Base-by-base conservation (phyloP, 2,113 vertebrate species). In the Grus americana region DNA sequence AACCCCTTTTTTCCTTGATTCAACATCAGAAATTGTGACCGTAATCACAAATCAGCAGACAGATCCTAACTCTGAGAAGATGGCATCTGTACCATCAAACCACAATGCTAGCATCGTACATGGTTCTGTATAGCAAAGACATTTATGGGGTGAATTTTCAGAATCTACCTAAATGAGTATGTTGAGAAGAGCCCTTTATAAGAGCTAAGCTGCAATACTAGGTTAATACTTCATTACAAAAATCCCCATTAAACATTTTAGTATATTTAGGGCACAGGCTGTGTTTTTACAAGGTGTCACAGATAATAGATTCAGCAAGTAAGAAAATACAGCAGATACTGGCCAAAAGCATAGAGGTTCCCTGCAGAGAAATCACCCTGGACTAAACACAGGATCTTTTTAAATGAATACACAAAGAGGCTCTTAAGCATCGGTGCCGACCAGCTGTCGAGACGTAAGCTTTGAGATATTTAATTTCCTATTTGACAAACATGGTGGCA, bases 101-200 rank as follows among this genome's bases (percentile, higher is more conserved):
- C 14, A 2, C 12, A 34, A 1, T 20, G 62, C 59, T 34, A 16
- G 10, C 20, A 5, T 17, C 59, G 13, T 16, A 18, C 10, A 1
- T 18, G 34, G 30, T 34, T 62, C n/a, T 58, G 1, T 5, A 0
- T 11, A 57, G 6, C 12, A 62, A 4, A 52, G 30, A 29, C 24
- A 66, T n/a, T 26, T 13, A 38, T 38, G 29, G 66, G 74, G 71
- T 30, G 13, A 29, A 30, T 61, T 68, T 40, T 54, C 49, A 90
- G 49, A 59, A 42, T 32, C 62, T 78, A 9, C 11, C 44, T 62
- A 32, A 26, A 15, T 11, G 8, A 61, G 5, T 20, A 75, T 32
- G 15, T 78, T 50, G n/a, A 59, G 44, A 44, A 75, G 32, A 68
- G 19, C 32, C 42, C 54, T 58, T 65, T 40, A 1, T 50, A 76